phyloP scores from a whole-genome alignment of 1,140 invertebrate species.

The Lamellibrachia luymesi region DNA sequence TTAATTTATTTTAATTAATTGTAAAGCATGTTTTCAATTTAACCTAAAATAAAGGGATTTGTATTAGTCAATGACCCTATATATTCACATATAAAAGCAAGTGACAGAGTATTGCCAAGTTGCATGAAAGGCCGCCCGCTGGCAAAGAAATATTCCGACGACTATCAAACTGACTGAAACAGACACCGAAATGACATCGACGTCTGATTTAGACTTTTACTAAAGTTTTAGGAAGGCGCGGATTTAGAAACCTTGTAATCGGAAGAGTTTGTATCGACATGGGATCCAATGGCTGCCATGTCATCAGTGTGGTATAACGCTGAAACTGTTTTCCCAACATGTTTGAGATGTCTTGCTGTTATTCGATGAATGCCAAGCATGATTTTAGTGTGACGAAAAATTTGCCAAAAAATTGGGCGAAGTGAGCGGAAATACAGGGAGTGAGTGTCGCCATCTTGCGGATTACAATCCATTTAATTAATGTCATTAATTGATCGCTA shows the following conservation, averaged over 20 bases:
- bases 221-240: neutral
- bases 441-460: neutral
- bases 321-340: conserved; percentile 7
- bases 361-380: neutral
- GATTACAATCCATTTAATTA: neutral
- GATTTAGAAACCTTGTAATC: neutral
- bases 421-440: neutral
- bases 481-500: neutral
- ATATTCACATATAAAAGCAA: neutral
- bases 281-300: neutral
- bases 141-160: neutral
- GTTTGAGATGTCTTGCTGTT: neutral
- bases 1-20: neutral
- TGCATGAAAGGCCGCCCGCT: neutral
- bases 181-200: neutral
- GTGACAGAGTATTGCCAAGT: neutral
- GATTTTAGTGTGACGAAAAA: neutral
- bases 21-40: neutral
- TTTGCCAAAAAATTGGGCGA: neutral
- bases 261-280: neutral
- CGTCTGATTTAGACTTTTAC: neutral
- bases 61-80: neutral
- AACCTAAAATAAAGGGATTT: neutral
- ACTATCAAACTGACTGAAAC: neutral
- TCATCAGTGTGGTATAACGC: neutral